Evolutionary conservation across 2,797 vertebrate species (phyloP), one percentile per base, ranked within the genome.

Genomic region (Myripristis murdjan): DNA sequence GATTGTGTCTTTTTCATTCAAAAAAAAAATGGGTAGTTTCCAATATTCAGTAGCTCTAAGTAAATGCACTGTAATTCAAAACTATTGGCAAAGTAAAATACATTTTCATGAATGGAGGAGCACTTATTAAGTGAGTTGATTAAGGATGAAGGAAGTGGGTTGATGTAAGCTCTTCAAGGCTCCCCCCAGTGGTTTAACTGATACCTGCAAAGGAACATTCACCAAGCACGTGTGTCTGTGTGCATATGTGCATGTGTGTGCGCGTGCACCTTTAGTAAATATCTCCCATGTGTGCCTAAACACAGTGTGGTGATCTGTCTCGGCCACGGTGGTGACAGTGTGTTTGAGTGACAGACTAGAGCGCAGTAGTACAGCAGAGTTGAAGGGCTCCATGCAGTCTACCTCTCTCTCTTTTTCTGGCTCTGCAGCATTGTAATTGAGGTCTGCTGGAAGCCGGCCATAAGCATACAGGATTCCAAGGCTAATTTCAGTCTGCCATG

Each of bases 301-400:
- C 5, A 57, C 75, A 70, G 77, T 66, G 77, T 82, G 77, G 85
- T 47, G 79, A 86, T 91, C 73, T 60, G 84, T 87, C 82, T 90
- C 54, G 77, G 78, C 82, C 70, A 39, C 46, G 57, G 87, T 85
- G 83, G 89, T 91, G 90, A 91, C 81, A 86, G 85, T 87, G 84
- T 73, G 80, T 75, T 90, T 90, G 87, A 92, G 89, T 91, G 86
- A 90, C 88, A 79, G 85, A 87, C 26, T 23, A 26, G 56, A 23
- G n/a, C 22, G 5, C 43, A 60, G 77, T 62, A 72, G 86, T 56
- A 62, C 75, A 74, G 87, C 82, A 74, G 87, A 92, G 88, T 82
- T 86, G 87, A 87, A 92, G 91, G 94, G 94, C 95, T 95, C 95
- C 93, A 85, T 69, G 69, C 88, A 90, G 94, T 94, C 94, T 94